Evolutionary conservation across 2,888 invertebrate genomes (phyloP).

Genomic region (Pristionchus arcanus): DNA sequence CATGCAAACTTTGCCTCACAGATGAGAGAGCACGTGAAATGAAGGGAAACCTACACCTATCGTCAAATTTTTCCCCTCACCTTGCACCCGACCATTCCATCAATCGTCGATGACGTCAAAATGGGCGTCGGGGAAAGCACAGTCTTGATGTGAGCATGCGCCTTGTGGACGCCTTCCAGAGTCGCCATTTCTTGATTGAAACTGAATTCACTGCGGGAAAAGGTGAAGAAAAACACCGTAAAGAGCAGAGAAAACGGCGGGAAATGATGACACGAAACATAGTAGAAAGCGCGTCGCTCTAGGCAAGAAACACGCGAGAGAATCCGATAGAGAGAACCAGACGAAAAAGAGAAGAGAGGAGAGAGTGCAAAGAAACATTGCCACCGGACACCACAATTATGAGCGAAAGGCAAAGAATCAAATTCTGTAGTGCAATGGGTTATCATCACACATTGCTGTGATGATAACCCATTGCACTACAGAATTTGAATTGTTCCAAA

Average conservation of each 20-base stretch:
- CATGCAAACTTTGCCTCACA: too few species aligned
- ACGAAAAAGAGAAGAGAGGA: not conserved
- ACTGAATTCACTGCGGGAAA: not conserved
- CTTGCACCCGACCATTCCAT: constrained; percentile 53
- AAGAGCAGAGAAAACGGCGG: not conserved
- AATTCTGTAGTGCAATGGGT: not conserved
- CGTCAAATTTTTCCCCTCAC: not conserved
- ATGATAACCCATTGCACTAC: too few species aligned
- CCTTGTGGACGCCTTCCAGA: not conserved
- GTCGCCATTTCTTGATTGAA: not conserved
- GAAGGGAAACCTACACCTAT: not conserved
- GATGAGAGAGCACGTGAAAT: too few species aligned
- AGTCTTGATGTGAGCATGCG: not conserved
- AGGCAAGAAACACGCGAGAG: not conserved
- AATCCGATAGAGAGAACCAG: not conserved
- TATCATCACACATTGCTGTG: too few species aligned
- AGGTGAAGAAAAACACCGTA: not conserved
- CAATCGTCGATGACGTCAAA: constrained; percentile 47
- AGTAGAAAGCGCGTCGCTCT: not conserved
- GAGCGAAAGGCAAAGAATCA: not conserved
- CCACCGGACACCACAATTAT: not conserved
- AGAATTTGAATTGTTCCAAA: too few species aligned
- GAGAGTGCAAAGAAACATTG: not conserved
- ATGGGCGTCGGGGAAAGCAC: constrained; percentile 7
- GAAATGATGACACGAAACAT: not conserved